These are phyloP conservation scores for Dicranocentrus wangi DNA, from an alignment of 2,888 invertebrate genomes.

Conservation along the genomic window DNA sequence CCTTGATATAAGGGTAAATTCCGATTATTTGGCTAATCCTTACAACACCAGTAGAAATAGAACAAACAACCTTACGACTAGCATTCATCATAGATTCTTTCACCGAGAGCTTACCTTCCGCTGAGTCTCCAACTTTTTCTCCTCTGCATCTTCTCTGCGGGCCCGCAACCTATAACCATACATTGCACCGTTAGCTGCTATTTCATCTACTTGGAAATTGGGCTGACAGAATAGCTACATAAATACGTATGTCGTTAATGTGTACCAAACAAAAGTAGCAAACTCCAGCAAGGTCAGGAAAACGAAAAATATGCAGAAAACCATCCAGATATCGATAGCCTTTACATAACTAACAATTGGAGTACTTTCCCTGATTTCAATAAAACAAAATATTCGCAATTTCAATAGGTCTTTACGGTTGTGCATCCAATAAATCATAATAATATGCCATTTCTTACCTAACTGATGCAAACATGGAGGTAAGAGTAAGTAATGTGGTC, in stretches of 20 bases:
- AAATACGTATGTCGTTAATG: too few species aligned
- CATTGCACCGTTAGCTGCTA: too few species aligned
- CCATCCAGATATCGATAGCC: slow-evolving; percentile 68
- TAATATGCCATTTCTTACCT: slow-evolving; percentile 41
- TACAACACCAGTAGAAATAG: too few species aligned
- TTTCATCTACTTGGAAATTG: too few species aligned
- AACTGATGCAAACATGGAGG: slow-evolving; percentile 70
- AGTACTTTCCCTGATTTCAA: slow-evolving; percentile 67
- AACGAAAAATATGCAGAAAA: slow-evolving; percentile 69
- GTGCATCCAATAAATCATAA: background rate
- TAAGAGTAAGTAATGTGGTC: slow-evolving; percentile 70
- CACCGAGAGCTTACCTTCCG: too few species aligned
- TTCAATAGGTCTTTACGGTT: too few species aligned
- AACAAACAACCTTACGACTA: too few species aligned
- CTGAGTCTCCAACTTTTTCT: slow-evolving; percentile 47
- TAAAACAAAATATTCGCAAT: too few species aligned
- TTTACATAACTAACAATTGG: slow-evolving; percentile 69
- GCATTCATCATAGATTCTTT: too few species aligned
- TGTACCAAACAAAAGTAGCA: slow-evolving; percentile 59
- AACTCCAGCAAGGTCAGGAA: slow-evolving; percentile 66
- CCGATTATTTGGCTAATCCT: too few species aligned
- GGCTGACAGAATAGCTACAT: too few species aligned
- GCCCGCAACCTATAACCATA: slow-evolving; percentile 61
- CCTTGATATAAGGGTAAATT: too few species aligned
- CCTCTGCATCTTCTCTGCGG: slow-evolving; percentile 46